Conservation (phyloP, 2,113 vertebrate species). For the Campylomormyrus tamandua region DNA sequence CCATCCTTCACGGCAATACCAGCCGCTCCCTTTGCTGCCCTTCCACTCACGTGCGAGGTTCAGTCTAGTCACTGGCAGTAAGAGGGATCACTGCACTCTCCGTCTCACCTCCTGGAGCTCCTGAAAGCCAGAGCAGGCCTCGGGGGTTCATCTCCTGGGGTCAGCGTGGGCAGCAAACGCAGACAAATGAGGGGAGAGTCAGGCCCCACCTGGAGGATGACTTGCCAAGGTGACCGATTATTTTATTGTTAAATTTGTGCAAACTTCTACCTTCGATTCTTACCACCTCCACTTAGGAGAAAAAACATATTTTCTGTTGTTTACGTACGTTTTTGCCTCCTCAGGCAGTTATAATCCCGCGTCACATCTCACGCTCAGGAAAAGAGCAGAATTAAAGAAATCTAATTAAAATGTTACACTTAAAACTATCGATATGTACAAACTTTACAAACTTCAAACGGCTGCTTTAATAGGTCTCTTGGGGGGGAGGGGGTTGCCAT, state of each 20-base stretch:
- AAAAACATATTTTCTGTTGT: neutral
- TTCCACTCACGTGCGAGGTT: neutral
- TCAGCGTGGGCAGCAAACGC: neutral
- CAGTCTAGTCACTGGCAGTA: neutral
- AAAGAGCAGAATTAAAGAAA: neutral
- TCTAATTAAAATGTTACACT: conserved; percentile 5
- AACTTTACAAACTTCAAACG: conserved; percentile 1
- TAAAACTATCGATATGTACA: neutral
- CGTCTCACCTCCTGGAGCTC: neutral
- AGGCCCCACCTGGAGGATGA: neutral
- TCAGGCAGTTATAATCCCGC: neutral
- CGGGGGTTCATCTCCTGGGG: neutral
- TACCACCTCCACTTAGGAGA: neutral
- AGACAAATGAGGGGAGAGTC: neutral
- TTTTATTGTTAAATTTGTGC: neutral
- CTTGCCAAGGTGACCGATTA: neutral
- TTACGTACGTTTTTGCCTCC: neutral
- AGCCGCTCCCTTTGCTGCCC: neutral
- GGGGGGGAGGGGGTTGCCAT: neutral
- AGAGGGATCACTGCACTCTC: neutral
- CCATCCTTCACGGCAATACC: neutral
- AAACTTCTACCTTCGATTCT: neutral
- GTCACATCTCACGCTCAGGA: neutral
- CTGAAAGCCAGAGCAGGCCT: neutral
- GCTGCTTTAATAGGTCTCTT: conserved; percentile 6